Conservation (phyloP, 2,797 vertebrate species). For the Pseudomugil tenellus region DNA sequence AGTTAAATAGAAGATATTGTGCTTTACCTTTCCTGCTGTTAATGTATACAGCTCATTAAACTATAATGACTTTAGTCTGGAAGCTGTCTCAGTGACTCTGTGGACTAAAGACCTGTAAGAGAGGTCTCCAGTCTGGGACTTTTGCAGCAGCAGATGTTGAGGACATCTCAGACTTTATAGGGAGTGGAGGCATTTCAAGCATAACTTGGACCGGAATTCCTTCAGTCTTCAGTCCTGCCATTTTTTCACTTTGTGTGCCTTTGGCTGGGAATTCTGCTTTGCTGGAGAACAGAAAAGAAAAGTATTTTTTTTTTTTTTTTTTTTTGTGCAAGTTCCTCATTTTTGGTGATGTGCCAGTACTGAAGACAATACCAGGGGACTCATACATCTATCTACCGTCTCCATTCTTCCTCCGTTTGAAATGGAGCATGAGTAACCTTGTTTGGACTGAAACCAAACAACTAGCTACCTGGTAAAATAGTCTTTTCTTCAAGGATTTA, state of each 20-base stretch:
- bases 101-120: conserved; percentile 48
- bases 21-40: conserved; percentile 23
- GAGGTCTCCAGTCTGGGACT: conserved; percentile 43
- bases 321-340: conserved; percentile 8
- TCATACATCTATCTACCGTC: conserved; percentile 35
- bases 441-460: conserved; percentile 53
- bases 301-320: conserved; percentile 9
- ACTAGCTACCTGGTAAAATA: conserved; percentile 22
- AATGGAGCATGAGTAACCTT: conserved; percentile 50
- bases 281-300: conserved; percentile 14
- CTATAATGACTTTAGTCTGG: conserved; percentile 40
- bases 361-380: conserved; percentile 40
- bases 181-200: conserved; percentile 51
- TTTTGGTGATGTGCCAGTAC: conserved; percentile 8
- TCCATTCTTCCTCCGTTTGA: conserved; percentile 37
- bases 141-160: conserved; percentile 67
- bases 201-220: conserved; percentile 57
- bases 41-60: conserved; percentile 26
- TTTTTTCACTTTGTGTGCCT: conserved; percentile 42
- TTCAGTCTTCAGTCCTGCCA: conserved; percentile 38
- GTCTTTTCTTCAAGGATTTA: conserved; percentile 35
- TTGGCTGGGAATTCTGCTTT: conserved; percentile 31
- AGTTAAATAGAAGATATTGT: conserved; percentile 18
- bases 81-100: conserved; percentile 48
- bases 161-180: conserved; percentile 63